A percentile compares a stretch with the other conserved stretches of the same genome.
Evolutionary conservation across 2,888 invertebrate species (phyloP).

Genomic region (Drosophila prostipennis): DNA sequence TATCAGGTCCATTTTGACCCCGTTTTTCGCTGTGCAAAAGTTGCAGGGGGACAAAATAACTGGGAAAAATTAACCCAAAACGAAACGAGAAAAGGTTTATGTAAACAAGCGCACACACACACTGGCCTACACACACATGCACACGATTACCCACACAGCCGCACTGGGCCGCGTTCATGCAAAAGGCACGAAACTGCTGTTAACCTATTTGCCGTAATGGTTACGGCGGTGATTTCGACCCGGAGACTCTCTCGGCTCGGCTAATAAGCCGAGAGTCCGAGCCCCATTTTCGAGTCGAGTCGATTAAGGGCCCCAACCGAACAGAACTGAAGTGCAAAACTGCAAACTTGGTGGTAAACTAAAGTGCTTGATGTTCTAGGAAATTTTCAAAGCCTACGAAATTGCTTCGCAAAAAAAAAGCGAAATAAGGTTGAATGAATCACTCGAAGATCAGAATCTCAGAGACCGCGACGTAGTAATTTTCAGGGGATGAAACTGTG

Average conservation of each 20-base stretch:
- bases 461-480: constrained; percentile 25
- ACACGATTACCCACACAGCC: constrained; percentile 15
- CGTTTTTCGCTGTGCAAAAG: constrained; percentile 13
- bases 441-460: constrained; percentile 22
- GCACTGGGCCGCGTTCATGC: constrained; percentile 52
- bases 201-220: constrained; percentile 76
- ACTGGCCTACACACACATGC: constrained; percentile 12
- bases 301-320: constrained; percentile 27
- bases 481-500: constrained; percentile 24
- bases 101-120: constrained; percentile 61
- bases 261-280: constrained; percentile 49
- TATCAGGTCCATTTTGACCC: constrained; percentile 1
- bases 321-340: constrained; percentile 25
- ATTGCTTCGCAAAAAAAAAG: constrained; percentile 18
- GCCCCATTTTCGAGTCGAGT: constrained; percentile 24
- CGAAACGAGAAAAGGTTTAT: constrained; percentile 69
- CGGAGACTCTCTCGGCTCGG: constrained; percentile 42
- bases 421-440: constrained; percentile 21
- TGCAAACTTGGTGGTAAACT: constrained; percentile 37
- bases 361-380: constrained; percentile 32
- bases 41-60: constrained; percentile 36
- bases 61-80: constrained; percentile 40
- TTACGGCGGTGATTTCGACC: constrained; percentile 56
- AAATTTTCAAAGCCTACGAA: constrained; percentile 13
- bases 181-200: constrained; percentile 77